Base-by-base conservation (phyloP, 2,888 invertebrate species). In the Pammene aurita region DNA sequence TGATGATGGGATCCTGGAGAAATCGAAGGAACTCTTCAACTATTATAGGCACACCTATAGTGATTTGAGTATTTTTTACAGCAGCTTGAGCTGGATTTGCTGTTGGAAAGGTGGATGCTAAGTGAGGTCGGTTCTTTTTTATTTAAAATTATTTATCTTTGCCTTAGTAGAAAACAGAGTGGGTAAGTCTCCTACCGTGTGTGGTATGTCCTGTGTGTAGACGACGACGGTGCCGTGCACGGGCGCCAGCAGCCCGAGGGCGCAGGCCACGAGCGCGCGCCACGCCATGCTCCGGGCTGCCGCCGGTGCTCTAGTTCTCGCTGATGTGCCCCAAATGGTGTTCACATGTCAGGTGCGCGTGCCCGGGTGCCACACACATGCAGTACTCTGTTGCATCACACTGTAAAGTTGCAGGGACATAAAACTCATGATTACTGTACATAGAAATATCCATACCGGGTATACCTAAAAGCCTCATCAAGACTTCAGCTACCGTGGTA, bases 161-260 rank as follows among this genome's bases (percentile, higher is more conserved):
- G 26, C 26, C 26, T 26, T 26, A 26, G 26, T 26, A 26, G 26
- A 26, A 26, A 26, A 26, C 1, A 26, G 26, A 26, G 26, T 26
- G 26, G n/a, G n/a, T n/a, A n/a, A n/a, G n/a, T n/a, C n/a, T n/a
- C 86, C 86, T 68, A 90, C 90, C 70, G 79, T 66, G 71, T 88
- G 86, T 34, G 90, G 89, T 16, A 75, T 74, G 5, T 77, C 77
- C 71, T 82, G 78, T 1, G 83, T 83, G 76, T 83, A 88, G 11
- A 89, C 85, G 11, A 87, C 77, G 71, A 92, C 78, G 73, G 81
- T 80, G 54, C 81, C 87, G 35, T 74, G 71, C 11, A 78, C 86
- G 10, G 77, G 67, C 10, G 80, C 75, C 68, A 88, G 72, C 72
- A 88, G 76, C 70, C 80, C 82, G 68, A 76, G 58, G 70, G 73